Evolutionary conservation across 2,797 vertebrate genomes (phyloP).

Genomic region (Lutjanus argentimaculatus): DNA sequence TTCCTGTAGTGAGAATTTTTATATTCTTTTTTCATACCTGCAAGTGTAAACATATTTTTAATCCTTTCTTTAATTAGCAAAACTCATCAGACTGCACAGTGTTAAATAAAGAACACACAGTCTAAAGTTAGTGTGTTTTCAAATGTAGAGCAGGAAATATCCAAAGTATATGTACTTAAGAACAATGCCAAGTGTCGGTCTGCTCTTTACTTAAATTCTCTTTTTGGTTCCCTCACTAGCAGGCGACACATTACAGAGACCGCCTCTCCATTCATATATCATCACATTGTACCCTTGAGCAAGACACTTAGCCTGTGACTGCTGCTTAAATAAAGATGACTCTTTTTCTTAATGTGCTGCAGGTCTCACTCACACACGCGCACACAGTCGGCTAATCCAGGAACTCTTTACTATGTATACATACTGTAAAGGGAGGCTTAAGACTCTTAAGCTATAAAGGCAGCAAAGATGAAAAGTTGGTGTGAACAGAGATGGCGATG

Average conservation of each 20-base stretch:
- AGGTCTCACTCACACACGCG: slow-evolving; percentile 16
- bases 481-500: slow-evolving; percentile 36
- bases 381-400: slow-evolving; percentile 30
- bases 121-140: not conserved
- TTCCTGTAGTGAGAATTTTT: not conserved
- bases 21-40: not conserved
- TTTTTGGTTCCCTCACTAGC: not conserved
- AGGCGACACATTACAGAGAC: slow-evolving; percentile 13
- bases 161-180: not conserved
- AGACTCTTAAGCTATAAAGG: slow-evolving; percentile 48
- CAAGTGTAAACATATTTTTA: not conserved
- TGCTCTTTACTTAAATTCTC: slow-evolving; percentile 2
- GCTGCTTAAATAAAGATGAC: slow-evolving; percentile 48
- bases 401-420: slow-evolving; percentile 47
- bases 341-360: slow-evolving; percentile 30
- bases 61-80: not conserved
- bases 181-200: not conserved
- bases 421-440: slow-evolving; percentile 71
- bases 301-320: slow-evolving; percentile 31
- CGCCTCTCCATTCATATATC: slow-evolving; percentile 34
- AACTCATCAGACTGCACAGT: not conserved
- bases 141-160: not conserved
- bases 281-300: slow-evolving; percentile 48
- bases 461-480: slow-evolving; percentile 56
- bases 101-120: not conserved